Evolutionary conservation across 2,797 vertebrate genomes (phyloP).

Genomic region (Pristis pectinata): DNA sequence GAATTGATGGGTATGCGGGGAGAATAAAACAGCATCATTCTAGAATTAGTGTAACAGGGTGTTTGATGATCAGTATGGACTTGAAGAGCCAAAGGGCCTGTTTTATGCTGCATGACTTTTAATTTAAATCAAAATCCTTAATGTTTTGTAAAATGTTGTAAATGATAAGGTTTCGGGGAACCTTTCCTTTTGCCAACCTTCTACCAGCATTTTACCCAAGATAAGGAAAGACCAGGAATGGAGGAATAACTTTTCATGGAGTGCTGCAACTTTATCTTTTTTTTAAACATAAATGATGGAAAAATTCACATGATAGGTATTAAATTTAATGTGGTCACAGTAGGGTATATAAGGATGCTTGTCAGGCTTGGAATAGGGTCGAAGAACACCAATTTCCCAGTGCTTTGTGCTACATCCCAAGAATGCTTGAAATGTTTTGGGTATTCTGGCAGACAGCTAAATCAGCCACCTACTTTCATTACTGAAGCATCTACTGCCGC

Average conservation of each 20-base stretch:
- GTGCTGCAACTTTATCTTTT: background rate
- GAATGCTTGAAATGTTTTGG: too few species aligned
- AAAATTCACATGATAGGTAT: background rate
- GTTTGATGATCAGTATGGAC: too few species aligned
- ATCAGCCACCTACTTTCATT: background rate
- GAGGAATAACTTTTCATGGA: background rate
- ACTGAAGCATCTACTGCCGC: background rate
- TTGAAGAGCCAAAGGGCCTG: too few species aligned
- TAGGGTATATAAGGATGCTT: background rate
- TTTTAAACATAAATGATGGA: background rate
- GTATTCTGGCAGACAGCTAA: background rate
- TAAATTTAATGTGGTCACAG: background rate
- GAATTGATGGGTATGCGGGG: too few species aligned
- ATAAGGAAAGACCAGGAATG: background rate
- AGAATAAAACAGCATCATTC: too few species aligned
- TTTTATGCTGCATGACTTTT: too few species aligned
- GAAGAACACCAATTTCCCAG: background rate
- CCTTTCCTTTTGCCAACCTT: background rate
- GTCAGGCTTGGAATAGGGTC: background rate
- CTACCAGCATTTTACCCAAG: background rate
- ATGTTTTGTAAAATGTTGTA: background rate
- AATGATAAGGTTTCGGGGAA: background rate
- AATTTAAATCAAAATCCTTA: background rate
- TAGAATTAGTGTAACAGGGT: too few species aligned
- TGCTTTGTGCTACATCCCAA: background rate